A percentile compares a stretch with the other conserved stretches of the same genome.
These are phyloP conservation scores for Enteromius argenteus DNA, from an alignment of 2,797 vertebrate genomes.

Conservation along the genomic window DNA sequence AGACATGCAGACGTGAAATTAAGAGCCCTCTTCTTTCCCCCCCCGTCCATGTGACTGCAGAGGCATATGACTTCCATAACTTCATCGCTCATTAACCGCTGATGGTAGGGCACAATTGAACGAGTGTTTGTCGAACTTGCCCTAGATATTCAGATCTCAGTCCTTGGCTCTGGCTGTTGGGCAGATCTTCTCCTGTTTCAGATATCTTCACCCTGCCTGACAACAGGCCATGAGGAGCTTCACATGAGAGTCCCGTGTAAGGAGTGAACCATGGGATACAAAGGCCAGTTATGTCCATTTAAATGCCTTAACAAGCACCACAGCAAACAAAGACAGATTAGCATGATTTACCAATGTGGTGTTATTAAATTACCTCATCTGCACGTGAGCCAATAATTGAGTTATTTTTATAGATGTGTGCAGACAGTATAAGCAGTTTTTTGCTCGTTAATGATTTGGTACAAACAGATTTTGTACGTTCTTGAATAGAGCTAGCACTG, in stretches of 20 bases:
- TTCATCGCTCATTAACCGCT: conserved; percentile 61
- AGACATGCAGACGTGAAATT: conserved; percentile 61
- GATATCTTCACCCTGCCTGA: conserved; percentile 46
- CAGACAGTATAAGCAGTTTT: conserved; percentile 11
- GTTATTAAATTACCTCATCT: conserved; percentile 39
- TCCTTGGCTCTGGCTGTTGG: conserved; percentile 55
- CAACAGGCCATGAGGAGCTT: conserved; percentile 55
- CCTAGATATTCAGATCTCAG: conserved; percentile 70
- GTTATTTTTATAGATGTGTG: conserved; percentile 36
- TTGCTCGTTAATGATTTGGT: conserved; percentile 1
- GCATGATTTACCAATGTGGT: conserved; percentile 5
- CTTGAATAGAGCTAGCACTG: background rate
- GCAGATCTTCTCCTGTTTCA: conserved; percentile 67
- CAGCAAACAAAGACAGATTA: conserved; percentile 23
- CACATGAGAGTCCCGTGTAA: conserved; percentile 59
- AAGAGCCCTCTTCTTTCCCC: conserved; percentile 53
- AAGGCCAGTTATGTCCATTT: conserved; percentile 45
- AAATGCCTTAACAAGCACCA: conserved; percentile 33
- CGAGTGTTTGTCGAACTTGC: conserved; percentile 75
- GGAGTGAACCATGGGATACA: conserved; percentile 21
- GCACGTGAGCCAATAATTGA: conserved; percentile 7
- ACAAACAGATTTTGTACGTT: background rate
- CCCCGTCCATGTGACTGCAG: conserved; percentile 61
- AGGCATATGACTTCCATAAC: conserved; percentile 68
- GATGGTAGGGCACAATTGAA: conserved; percentile 70